Evolutionary conservation across 1,140 invertebrate genomes (phyloP).

Genomic region (Aphidius gifuensis): DNA sequence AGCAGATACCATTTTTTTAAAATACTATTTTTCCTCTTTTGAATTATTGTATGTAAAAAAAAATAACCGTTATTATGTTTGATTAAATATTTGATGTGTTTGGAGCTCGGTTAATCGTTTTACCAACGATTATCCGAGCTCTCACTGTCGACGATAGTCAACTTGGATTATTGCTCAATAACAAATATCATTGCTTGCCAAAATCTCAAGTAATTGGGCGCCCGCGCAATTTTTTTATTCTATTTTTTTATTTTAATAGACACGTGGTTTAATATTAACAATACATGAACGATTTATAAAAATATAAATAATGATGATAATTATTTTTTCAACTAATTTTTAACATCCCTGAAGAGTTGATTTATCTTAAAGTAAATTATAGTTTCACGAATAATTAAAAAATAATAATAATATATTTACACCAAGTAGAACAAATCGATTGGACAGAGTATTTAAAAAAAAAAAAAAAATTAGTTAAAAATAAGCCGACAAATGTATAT

Average conservation of each 20-base stretch:
- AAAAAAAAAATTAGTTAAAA: too few relatives aligned
- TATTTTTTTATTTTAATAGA: neutral
- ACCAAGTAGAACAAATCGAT: too few relatives aligned
- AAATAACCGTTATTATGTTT: conserved; percentile 3
- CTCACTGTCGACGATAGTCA: conserved; percentile 11
- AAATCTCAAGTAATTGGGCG: neutral
- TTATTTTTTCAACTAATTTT: too few relatives aligned
- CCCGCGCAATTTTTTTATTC: conserved; percentile 1
- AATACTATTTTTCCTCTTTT: too few relatives aligned
- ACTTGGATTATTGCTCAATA: conserved; percentile 21
- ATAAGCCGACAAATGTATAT: too few relatives aligned
- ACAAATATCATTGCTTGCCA: conserved; percentile 11
- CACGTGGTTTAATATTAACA: conserved; percentile 7
- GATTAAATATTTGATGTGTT: conserved; percentile 2
- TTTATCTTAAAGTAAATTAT: too few relatives aligned
- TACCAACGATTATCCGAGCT: conserved; percentile 6
- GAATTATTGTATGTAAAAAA: neutral
- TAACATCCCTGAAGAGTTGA: too few relatives aligned
- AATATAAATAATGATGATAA: too few relatives aligned
- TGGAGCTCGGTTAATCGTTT: neutral
- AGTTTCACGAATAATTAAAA: too few relatives aligned
- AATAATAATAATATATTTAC: too few relatives aligned
- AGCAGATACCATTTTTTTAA: conserved; percentile 14
- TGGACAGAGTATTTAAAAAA: too few relatives aligned
- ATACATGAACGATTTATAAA: too few relatives aligned